Conservation (phyloP, 2,888 invertebrate species). For the Heliconius aoede region DNA sequence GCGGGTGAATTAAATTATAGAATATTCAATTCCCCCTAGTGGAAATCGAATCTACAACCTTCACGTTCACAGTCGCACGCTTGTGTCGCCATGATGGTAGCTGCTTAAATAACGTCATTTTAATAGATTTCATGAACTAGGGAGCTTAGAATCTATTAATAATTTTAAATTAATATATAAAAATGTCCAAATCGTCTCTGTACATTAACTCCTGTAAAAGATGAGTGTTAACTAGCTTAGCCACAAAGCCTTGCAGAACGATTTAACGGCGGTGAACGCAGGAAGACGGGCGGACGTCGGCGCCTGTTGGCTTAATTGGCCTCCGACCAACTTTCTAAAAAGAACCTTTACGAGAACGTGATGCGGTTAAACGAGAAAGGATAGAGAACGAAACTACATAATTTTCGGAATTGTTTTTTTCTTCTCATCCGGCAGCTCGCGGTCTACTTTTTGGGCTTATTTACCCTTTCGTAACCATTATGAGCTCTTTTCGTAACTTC, state of each 20-base stretch:
- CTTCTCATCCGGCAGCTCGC: conserved; percentile 24
- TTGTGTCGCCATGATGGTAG: too few species aligned
- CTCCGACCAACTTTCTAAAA: conserved; percentile 70
- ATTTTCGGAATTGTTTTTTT: conserved; percentile 49
- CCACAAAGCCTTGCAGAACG: conserved; percentile 56
- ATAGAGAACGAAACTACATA: conserved; percentile 57
- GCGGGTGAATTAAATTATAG: too few species aligned
- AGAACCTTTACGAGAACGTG: conserved; percentile 61
- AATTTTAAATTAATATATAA: background rate
- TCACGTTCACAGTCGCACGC: too few species aligned
- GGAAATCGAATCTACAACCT: too few species aligned
- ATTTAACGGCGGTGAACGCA: conserved; percentile 59
- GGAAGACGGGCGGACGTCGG: conserved; percentile 64
- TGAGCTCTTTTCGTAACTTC: background rate
- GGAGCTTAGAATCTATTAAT: background rate
- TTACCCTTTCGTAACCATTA: conserved; percentile 30
- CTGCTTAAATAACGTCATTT: background rate
- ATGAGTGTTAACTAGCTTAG: conserved; percentile 48
- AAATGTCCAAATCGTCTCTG: background rate
- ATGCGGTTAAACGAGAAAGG: conserved; percentile 62
- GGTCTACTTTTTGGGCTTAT: conserved; percentile 36
- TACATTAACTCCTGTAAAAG: conserved; percentile 27
- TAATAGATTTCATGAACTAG: background rate
- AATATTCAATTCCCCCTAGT: too few species aligned
- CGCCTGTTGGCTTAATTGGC: conserved; percentile 75